Conservation (phyloP, 2,113 vertebrate genomes). For the Ptychochromis oligacanthus region DNA sequence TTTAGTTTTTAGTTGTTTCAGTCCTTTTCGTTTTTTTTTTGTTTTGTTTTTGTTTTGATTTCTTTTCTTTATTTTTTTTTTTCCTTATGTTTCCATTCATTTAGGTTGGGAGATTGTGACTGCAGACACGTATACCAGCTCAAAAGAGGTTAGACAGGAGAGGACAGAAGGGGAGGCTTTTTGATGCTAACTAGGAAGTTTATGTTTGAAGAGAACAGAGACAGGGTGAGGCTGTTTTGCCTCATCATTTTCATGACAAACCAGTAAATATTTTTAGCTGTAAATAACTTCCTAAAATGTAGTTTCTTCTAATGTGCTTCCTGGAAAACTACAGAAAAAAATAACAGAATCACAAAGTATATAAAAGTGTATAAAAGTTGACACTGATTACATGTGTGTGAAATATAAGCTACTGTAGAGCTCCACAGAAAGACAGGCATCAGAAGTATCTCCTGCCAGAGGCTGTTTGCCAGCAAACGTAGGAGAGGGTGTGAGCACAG, state of each 20-base stretch:
- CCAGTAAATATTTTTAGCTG: not conserved
- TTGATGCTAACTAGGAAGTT: slow-evolving; percentile 48
- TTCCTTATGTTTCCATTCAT: not conserved
- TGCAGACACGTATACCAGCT: slow-evolving; percentile 42
- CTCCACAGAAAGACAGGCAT: not conserved
- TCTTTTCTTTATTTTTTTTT: not conserved
- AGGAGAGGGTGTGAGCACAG: not conserved
- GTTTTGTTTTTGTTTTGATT: too few relatives aligned
- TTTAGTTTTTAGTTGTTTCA: slow-evolving; percentile 15
- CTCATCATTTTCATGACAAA: not conserved
- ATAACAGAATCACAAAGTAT: not conserved
- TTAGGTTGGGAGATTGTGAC: slow-evolving; percentile 24
- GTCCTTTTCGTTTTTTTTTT: not conserved
- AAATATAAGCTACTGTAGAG: not conserved
- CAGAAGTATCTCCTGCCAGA: not conserved
- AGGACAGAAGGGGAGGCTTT: slow-evolving; percentile 1
- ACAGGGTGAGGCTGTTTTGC: not conserved
- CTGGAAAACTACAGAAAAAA: not conserved
- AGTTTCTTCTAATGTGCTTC: not conserved
- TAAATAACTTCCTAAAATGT: not conserved
- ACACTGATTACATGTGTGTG: not conserved
- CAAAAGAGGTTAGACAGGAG: not conserved
- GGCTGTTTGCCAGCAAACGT: not conserved
- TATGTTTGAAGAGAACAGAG: slow-evolving; percentile 36
- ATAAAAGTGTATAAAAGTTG: not conserved